Base-by-base conservation (phyloP, 2,797 vertebrate species). In the Galaxias olidus region DNA sequence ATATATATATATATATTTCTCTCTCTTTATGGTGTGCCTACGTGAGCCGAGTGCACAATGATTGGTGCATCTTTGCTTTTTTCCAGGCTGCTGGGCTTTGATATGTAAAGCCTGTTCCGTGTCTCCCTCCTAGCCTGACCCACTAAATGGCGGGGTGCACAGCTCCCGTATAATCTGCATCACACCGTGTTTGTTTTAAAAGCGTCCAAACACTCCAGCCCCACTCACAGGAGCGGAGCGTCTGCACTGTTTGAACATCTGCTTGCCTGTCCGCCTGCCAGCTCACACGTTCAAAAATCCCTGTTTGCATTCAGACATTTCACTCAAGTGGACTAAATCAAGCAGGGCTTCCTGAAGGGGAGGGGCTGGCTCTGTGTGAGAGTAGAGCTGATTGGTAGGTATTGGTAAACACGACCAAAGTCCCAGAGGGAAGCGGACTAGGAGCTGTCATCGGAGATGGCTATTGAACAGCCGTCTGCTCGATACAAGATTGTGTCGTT, bases 161-260 rank as follows among this genome's bases (percentile, higher is more conserved):
- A 77, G 76, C 74, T 67, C 75, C 74, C 61, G 63, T 69, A 77
- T 81, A 77, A 88, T 90, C 85, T 82, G 74, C 79, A 75, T 79
- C 71, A 15, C 69, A 53, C 73, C 15, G 14, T 4, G 68, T 72
- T 51, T 77, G 78, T 74, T 74, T 83, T 73, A 60, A 68, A 77
- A 59, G 68, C 68, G 11, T 61, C 76, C 78, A 79, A 79, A 83
- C 75, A 67, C 79, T 72, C 72, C 69, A 68, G 57, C 51, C 15
- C 49, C 62, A 41, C 53, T 65, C 71, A 76, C 71, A 77, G 79
- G 78, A 63, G 77, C 62, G 76, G 71, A 70, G 74, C 4, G 50
- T 68, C 50, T 66, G 45, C 72, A 55, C 71, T 79, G 83, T 84
- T 76, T 80, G 69, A 89, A 86, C 88, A 87, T 88, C 89, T 81